Evolutionary conservation across 2,888 invertebrate species (phyloP), one percentile per base, ranked within the genome.

Genomic region (Hirtodrosophila duncani): DNA sequence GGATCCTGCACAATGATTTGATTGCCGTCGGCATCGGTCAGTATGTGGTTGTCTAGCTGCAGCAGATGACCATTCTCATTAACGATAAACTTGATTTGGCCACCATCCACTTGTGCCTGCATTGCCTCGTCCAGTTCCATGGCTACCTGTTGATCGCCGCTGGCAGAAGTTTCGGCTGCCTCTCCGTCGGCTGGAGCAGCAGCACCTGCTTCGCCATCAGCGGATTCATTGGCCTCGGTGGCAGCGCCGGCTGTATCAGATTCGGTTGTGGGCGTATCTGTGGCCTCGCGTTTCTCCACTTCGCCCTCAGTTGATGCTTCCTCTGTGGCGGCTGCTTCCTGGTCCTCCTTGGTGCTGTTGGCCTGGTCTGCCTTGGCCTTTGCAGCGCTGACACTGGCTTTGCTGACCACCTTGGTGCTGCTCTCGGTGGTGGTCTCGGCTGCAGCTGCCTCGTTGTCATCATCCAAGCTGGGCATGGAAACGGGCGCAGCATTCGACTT

Each of bases 21-120:
- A 63, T 88, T 87, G 18, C 87, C 88, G 5, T 87, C 88, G 21
- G 87, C 86, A 57, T 87, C 88, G 23, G 87, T 87, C 21, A 87
- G 74, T 31, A 87, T 87, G 58, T 87, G 87, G 59, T 87, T 87
- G 59, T 87, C 87, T 27, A 87, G 67, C 57, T 87, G 87, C 9
- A 87, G 56, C 20, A 87, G 63, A 59, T 87, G 87, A 0, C 87
- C 87, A 46, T 86, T 87, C 58, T 87, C 87, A 45, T 87, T 87
- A 17, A 87, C 79, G 56, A 87, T 87, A 27, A 87, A 87, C 69
- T 87, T 87, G 20, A 87, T 87, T 78, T 87, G 87, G 17, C 87
- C 85, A 10, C 85, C 81, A 38, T 87, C 87, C 2, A 86, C 87
- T 51, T 87, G 86, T 2, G 87, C 85, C 62, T 87, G 87, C 83